Base-by-base conservation (phyloP, 2,888 invertebrate genomes). In the Prenolepis imparis region DNA sequence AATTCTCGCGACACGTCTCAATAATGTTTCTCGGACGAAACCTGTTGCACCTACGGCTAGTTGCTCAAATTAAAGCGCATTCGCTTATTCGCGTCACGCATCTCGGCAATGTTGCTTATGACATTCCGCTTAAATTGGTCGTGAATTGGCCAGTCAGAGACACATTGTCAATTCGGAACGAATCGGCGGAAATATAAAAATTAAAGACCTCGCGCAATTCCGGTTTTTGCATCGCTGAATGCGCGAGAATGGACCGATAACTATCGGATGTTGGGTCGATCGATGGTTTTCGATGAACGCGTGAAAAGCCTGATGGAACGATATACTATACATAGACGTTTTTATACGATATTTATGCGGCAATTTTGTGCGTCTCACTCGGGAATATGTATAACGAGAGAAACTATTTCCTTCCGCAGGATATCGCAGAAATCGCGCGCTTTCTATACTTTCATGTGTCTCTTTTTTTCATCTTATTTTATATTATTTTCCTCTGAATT, bases 11-110 rank as follows among this genome's bases (percentile, higher is more conserved):
- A 3, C 15, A 70, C 80, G n/a, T 61, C 61, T 44, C n/a, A 21
- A 44, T 59, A 59, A 57, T 52, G 52, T 52, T 61, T n/a, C 48
- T 48, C 52, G 61, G 39, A 64, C 12, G 55, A 78, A 82, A 89
- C 86, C 85, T 90, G 88, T 89, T 89, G 84, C 88, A 81, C 80
- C 83, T 55, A 36, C 48, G 48, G 8, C 48, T 73, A 66, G 24
- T n/a, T n/a, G 41, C 18, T 68, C 57, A 64, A 87, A 87, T 89
- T 83, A 82, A 87, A 81, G 84, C 39, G 64, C 82, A 59, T 32
- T 48, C 41, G 28, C 64, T 64, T 75, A 88, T 86, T 52, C 83
- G 63, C 82, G 88, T 86, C 88, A 82, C 85, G 87, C 61, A 68
- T 66, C 77, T 24, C n/a, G 61, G 24, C 55, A 36, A 39, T 36